Evolutionary conservation across 2,888 invertebrate genomes (phyloP).

Genomic region (Reticulitermes lucifugus): DNA sequence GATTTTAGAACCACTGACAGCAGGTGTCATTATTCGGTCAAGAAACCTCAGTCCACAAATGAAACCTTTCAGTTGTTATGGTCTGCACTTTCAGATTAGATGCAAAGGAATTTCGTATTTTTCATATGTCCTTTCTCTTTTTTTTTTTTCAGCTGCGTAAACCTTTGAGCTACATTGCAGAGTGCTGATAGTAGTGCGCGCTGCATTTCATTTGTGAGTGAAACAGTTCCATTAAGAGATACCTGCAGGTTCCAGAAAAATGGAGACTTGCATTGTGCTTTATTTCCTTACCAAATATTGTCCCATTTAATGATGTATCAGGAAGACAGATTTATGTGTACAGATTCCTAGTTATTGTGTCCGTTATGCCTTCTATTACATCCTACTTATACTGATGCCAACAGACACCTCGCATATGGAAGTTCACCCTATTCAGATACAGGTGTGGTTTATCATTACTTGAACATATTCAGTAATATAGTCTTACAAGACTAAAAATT

Average conservation of each 20-base stretch:
- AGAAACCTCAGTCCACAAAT: too few species aligned
- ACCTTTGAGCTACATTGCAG: too few species aligned
- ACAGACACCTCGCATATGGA: slow-evolving; percentile 40
- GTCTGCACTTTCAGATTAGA: not conserved
- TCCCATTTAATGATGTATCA: not conserved
- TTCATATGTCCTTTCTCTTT: not conserved
- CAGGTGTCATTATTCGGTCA: too few species aligned
- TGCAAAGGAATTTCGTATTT: not conserved
- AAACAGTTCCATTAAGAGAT: not conserved
- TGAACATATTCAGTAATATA: not conserved
- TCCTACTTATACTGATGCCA: slow-evolving; percentile 13
- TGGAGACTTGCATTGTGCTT: slow-evolving; percentile 11
- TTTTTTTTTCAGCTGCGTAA: not conserved
- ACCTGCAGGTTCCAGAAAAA: not conserved
- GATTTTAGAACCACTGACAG: too few species aligned
- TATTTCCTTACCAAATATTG: slow-evolving; percentile 22
- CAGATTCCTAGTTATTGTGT: slow-evolving; percentile 34
- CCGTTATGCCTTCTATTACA: slow-evolving; percentile 36
- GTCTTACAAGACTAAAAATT: slow-evolving; percentile 19
- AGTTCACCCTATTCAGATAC: not conserved
- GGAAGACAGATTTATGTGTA: not conserved
- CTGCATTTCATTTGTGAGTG: not conserved
- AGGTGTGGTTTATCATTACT: not conserved
- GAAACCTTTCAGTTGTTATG: too few species aligned
- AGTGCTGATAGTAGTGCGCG: not conserved